Conservation (phyloP, 1,140 invertebrate species). For the Apis cerana region DNA sequence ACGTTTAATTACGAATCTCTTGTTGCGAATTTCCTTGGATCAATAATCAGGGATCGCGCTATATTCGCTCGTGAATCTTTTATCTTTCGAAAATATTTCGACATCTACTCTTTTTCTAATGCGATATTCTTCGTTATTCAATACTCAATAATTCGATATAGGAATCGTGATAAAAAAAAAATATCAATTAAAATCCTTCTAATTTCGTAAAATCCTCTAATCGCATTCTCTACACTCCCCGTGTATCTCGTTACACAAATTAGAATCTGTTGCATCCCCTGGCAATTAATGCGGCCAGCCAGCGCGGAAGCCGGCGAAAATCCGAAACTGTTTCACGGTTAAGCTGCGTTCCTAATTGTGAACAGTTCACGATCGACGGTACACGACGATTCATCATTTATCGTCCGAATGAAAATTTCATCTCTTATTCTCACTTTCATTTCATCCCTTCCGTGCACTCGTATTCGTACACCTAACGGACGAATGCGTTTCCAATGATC, state of each 20-base stretch:
- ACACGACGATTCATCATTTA: no score
- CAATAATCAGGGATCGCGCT: no score
- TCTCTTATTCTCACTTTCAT: no score
- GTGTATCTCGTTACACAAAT: slow-evolving; percentile 29
- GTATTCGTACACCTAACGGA: no score
- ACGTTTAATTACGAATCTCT: background rate
- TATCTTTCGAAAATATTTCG: background rate
- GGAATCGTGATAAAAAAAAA: background rate
- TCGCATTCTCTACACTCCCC: background rate
- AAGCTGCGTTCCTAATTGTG: slow-evolving; percentile 8
- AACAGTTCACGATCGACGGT: background rate
- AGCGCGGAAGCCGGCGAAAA: background rate
- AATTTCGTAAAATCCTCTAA: background rate
- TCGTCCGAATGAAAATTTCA: no score
- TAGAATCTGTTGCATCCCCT: slow-evolving; percentile 6
- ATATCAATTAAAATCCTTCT: background rate
- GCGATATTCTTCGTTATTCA: background rate
- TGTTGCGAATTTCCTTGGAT: background rate
- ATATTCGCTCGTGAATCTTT: background rate
- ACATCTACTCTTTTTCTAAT: background rate
- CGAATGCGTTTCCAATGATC: no score
- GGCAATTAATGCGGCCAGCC: slow-evolving; percentile 40
- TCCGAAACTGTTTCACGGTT: background rate
- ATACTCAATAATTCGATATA: background rate
- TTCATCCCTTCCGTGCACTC: no score